Base-by-base conservation (phyloP, 2,888 invertebrate genomes). In the Poecilobothrus nobilitatus region DNA sequence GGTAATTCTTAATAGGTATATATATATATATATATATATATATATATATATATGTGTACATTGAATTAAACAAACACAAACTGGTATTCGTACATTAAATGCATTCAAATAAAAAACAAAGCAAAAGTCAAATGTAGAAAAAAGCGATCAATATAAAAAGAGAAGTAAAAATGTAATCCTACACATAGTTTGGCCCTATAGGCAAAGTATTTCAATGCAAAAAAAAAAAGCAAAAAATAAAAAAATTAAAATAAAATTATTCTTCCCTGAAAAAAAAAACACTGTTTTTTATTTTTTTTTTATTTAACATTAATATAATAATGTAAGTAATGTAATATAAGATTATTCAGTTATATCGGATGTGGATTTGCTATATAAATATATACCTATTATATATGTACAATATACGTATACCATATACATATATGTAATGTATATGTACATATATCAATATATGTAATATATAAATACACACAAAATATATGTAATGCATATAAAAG, bases 151-250 rank as follows among this genome's bases (percentile, higher is more conserved):
- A 12, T 15, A 15, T 15, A 18, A 53, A 18, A 53, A 18, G 15
- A 53, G 18, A 53, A 53, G 18, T 15, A 53, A 53, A 53, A 53
- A 18, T 15, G 53, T 53, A 53, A 53, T 53, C 53, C 53, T 53
- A 53, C 53, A 53, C 53, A 53, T 53, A 37, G 37, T 53, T 53
- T 53, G 53, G 53, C 53, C 53, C 53, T 53, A 53, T 53, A n/a
- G 53, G 18, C n/a, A 53, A 53, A 53, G 53, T 53, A 18, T 18
- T 53, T 18, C 53, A 53, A 53, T 53, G 53, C 53, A 53, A 53
- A 53, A 53, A 53, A 53, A 53, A n/a, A 53, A 53, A 18, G 6
- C 53, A 53, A 12, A 44, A 44, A 44, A 15, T n/a, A 44, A 44
- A 53, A 18, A 53, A 12, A 53, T n/a, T n/a, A 53, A 53, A 53